Percentiles rank a stretch among this genome's conserved stretches.
Evolutionary conservation across 2,113 vertebrate genomes (phyloP).

Genomic region (Gymnarchus niloticus): DNA sequence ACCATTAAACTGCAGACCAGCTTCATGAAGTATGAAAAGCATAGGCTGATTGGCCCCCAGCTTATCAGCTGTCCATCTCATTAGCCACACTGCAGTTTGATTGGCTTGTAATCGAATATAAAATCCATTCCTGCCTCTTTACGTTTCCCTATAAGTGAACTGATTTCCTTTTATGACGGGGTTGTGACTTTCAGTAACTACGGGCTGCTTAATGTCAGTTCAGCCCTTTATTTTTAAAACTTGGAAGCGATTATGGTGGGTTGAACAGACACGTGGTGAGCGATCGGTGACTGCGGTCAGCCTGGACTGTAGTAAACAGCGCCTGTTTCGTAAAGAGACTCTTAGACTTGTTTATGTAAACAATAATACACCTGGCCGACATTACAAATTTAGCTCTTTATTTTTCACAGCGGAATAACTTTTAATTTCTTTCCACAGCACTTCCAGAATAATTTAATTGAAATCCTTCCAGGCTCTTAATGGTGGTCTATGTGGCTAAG

Average conservation of each 20-base stretch:
- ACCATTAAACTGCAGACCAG: not conserved
- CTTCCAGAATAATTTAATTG: not conserved
- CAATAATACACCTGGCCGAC: not conserved
- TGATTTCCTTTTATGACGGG: not conserved
- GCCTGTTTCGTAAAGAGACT: not conserved
- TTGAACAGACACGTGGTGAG: not conserved
- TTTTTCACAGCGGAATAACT: not conserved
- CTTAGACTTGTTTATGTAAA: not conserved
- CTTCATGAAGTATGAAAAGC: not conserved
- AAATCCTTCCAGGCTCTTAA: not conserved
- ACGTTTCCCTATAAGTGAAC: not conserved
- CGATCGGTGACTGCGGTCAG: too few relatives aligned
- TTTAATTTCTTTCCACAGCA: not conserved
- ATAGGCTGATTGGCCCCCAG: not conserved
- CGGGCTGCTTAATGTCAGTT: not conserved
- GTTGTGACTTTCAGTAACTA: not conserved
- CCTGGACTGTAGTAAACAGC: not conserved
- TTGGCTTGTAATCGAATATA: not conserved
- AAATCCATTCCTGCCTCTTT: not conserved
- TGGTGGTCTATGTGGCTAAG: not conserved
- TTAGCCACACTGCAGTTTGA: not conserved
- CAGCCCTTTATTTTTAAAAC: slow-evolving; percentile 4
- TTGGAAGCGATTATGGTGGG: not conserved
- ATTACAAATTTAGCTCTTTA: not conserved
- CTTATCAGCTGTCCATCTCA: not conserved